Conservation (phyloP, 2,888 invertebrate species). For the Drosophila conformis region DNA sequence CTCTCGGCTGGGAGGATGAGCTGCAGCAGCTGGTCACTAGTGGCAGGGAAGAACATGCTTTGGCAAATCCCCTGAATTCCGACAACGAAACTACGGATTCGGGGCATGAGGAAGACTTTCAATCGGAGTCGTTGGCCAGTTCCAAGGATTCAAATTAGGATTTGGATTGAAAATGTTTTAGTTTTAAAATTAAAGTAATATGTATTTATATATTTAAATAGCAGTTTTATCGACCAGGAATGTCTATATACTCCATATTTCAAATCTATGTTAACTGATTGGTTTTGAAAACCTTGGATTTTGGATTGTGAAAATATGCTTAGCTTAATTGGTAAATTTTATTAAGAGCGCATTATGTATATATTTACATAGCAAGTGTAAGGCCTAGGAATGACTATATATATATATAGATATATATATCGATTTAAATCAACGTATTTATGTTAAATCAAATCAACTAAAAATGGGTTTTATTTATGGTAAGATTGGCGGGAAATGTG, state of each 20-base stretch:
- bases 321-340: neutral
- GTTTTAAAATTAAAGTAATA: constrained; percentile 36
- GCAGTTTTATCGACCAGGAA: neutral
- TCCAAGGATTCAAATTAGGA: constrained; percentile 3
- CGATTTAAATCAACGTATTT: constrained; percentile 17
- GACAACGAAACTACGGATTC: neutral
- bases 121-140: constrained; percentile 8
- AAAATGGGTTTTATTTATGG: constrained; percentile 9
- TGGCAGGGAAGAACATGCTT: constrained; percentile 86
- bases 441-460: constrained; percentile 9
- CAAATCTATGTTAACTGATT: neutral
- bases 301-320: neutral
- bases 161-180: constrained; percentile 2
- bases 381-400: constrained; percentile 4
- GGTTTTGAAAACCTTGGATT: neutral
- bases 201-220: neutral
- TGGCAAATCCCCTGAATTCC: neutral
- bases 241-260: neutral
- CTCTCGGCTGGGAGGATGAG: constrained; percentile 92
- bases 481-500: neutral
- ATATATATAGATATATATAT: neutral
- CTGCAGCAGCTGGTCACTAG: constrained; percentile 86
- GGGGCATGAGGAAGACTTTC: neutral
- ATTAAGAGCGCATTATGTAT: constrained; percentile 6
- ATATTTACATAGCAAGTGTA: constrained; percentile 11